phyloP scores from a whole-genome alignment of 1,140 invertebrate species.

The Eriosoma lanigerum region DNA sequence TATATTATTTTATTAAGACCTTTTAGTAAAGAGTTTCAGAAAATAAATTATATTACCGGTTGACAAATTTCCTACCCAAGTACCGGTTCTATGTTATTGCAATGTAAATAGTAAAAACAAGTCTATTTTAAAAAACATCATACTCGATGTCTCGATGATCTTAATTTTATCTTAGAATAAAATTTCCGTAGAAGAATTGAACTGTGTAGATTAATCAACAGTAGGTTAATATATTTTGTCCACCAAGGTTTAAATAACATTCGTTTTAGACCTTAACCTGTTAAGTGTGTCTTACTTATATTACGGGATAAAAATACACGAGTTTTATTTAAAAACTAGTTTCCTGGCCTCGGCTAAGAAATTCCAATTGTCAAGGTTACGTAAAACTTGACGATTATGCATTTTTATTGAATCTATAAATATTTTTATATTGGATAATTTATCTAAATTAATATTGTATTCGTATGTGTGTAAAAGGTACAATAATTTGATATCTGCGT shows the following conservation, averaged over 20 bases:
- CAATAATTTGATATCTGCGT: too few species aligned
- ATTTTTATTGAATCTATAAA: neutral
- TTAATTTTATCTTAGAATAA: neutral
- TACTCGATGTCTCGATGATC: too few species aligned
- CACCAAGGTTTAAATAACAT: neutral
- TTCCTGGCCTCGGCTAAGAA: slow-evolving; percentile 8
- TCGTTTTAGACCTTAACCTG: neutral
- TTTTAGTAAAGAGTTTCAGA: too few species aligned
- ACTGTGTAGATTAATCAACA: neutral
- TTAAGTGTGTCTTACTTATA: neutral
- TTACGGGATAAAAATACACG: neutral
- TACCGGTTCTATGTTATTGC: too few species aligned
- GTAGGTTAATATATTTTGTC: neutral
- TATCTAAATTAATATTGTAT: too few species aligned
- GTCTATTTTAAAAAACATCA: too few species aligned
- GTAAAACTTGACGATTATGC: neutral
- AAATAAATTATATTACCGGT: too few species aligned
- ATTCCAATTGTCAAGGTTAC: slow-evolving; percentile 18
- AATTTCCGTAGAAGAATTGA: neutral
- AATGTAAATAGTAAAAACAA: too few species aligned
- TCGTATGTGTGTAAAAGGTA: too few species aligned
- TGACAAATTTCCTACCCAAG: too few species aligned
- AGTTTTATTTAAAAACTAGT: slow-evolving; percentile 27
- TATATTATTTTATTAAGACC: too few species aligned
- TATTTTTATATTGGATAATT: too few species aligned